Base-by-base conservation (phyloP, 2,888 invertebrate genomes). In the Acrobasis repandana region DNA sequence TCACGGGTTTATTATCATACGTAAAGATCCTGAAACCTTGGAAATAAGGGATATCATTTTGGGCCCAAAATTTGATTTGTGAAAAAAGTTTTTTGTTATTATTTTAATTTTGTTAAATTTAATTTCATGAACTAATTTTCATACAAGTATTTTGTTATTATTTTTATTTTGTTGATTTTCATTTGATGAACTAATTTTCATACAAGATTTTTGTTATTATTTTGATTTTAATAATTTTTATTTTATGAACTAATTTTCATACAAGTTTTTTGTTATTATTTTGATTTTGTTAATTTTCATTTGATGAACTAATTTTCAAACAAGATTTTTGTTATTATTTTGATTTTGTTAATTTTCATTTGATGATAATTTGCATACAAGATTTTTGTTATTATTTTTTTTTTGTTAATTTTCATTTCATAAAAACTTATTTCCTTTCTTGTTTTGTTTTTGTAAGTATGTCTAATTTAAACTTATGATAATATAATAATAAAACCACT, bases 31-130 rank as follows among this genome's bases (percentile, higher is more conserved):
- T 0, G 68, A 72, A 2, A 82, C 85, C 5, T 69, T 82, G 16
- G 85, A 83, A 75, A 83, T 90, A 67, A 60, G 33, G 16, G 75
- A 88, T 58, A 82, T 90, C 3, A 56, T 60, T 1, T 63, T 86
- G 6, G 88, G 88, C 16, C 69, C 79, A 11, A 82, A 73, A 64
- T 77, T 80, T 67, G 63, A 80, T 64, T 46, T 15, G 49, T 47
- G 47, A 50, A 18, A 10, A 18, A 61, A 68, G 38, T 48, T 59
- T 63, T 63, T 58, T 58, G 59, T 57, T 60, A 43, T 14, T 14
- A 9, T 43, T 43, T 43, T 43, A 65, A 63, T 14, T 48, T 61
- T 57, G 20, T 61, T 65, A 56, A 47, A 36, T 43, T 50, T 47
- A 48, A 20, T 36, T 16, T 8, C 0, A 28, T 8, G 28, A 28